Evolutionary conservation across 2,888 invertebrate species (phyloP), one percentile per base, ranked within the genome.

Genomic region (Cecidostiba fungosa): DNA sequence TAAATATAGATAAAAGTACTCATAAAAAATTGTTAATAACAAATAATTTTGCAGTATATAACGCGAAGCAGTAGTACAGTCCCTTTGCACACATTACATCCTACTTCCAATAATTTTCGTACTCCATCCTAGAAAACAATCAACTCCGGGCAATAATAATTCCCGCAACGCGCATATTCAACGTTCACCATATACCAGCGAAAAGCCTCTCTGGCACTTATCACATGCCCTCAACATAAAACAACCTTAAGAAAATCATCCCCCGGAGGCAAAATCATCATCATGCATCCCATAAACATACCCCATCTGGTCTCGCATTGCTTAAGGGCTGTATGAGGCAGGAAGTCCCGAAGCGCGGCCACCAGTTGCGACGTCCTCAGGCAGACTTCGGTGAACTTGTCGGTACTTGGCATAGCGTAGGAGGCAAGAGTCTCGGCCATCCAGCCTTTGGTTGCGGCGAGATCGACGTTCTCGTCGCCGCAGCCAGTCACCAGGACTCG

Each of bases 371-470:
- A 97, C 89, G 96, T 95, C 89, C 96, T 95, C 87, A 98, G 93
- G 91, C 98, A 98, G 86, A 98, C 97, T 90, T 96, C 96, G 90
- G 96, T 96, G 96, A 97, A 97, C 90, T 96, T 95, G 92, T 96
- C 96, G 43, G 96, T 96, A 47, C 97, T 97, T 84, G 97, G 97
- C 93, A 97, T 97, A n/a, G 97, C 96, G 92, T 97, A 97, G 54
- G 97, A 97, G 8, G 97, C 97, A 89, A 97, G 96, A 0, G 97
- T 97, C 93, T 97, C 97, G 23, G 97, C 96, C 91, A 97, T 96
- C 97, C 97, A 97, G 91, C 97, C 96, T 91, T 96, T 97, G 19
- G 97, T 97, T 90, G 97, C 96, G 14, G 96, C 92, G 69, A 94
- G 93, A 85, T 96, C 95, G 10, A 95, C 94, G 84, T 95, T 95